Conservation (phyloP, 2,113 vertebrate genomes). For the Corvus moneduloides region DNA sequence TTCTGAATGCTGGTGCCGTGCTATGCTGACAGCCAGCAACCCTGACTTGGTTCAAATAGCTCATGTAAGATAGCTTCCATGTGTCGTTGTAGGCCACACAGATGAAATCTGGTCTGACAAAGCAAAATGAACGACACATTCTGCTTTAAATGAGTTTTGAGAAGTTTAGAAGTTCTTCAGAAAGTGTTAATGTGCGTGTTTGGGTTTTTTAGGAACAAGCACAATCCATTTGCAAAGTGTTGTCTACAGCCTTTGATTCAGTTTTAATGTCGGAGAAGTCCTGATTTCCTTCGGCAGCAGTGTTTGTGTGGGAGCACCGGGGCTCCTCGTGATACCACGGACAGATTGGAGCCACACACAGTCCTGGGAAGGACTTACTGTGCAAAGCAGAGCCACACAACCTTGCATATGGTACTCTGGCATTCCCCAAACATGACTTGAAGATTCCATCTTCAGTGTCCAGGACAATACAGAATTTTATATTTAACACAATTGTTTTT, state of each 20-base stretch:
- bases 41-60: neutral
- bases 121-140: neutral
- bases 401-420: constrained; percentile 12
- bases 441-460: constrained; percentile 1
- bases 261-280: constrained; percentile 87
- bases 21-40: neutral
- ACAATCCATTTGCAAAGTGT: constrained; percentile 94
- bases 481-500: neutral
- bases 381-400: neutral
- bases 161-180: neutral
- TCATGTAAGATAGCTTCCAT: neutral
- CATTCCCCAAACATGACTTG: neutral
- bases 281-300: constrained; percentile 60
- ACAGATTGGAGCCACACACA: neutral
- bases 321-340: neutral
- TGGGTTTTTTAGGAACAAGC: constrained; percentile 83
- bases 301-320: neutral
- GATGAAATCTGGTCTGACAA: neutral
- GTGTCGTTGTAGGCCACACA: neutral
- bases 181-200: neutral
- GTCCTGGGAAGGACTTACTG: neutral
- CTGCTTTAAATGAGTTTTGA: neutral
- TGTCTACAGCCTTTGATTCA: constrained; percentile 92
- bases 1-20: neutral
- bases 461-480: neutral